Percentiles rank a stretch among this genome's conserved stretches.
Evolutionary conservation across 2,888 invertebrate genomes (phyloP).

Genomic region (Orchesella flavescens): DNA sequence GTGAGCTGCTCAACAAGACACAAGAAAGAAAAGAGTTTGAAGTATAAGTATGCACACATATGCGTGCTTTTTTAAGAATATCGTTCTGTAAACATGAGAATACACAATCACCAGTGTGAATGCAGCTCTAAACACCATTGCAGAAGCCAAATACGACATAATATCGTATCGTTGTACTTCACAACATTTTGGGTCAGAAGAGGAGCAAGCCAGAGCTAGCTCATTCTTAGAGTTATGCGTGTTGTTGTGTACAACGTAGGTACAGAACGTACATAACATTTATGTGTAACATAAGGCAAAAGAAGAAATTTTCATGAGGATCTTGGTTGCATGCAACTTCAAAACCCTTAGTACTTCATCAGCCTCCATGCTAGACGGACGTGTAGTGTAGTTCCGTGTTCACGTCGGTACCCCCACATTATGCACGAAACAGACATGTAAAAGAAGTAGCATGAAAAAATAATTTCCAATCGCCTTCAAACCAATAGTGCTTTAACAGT

Average conservation of each 20-base stretch:
- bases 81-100: too few species aligned
- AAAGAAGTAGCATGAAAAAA: neutral
- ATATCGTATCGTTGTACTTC: neutral
- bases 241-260: neutral
- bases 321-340: conserved; percentile 36
- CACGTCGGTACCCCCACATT: neutral
- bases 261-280: neutral
- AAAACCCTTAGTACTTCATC: conserved; percentile 39
- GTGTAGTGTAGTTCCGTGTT: neutral
- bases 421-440: neutral
- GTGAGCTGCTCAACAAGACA: neutral
- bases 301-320: conserved; percentile 37
- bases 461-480: neutral
- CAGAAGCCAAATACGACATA: too few species aligned
- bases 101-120: too few species aligned
- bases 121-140: too few species aligned
- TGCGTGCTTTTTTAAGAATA: too few species aligned
- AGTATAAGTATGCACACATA: too few species aligned
- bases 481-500: neutral
- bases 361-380: conserved; percentile 38
- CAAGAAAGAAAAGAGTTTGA: neutral
- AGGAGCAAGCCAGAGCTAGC: neutral
- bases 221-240: neutral
- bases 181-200: conserved; percentile 9
- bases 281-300: neutral